Percentiles rank a stretch among this genome's conserved stretches.
Conservation (phyloP, 2,888 invertebrate genomes). For the Drosophila suboccidentalis region DNA sequence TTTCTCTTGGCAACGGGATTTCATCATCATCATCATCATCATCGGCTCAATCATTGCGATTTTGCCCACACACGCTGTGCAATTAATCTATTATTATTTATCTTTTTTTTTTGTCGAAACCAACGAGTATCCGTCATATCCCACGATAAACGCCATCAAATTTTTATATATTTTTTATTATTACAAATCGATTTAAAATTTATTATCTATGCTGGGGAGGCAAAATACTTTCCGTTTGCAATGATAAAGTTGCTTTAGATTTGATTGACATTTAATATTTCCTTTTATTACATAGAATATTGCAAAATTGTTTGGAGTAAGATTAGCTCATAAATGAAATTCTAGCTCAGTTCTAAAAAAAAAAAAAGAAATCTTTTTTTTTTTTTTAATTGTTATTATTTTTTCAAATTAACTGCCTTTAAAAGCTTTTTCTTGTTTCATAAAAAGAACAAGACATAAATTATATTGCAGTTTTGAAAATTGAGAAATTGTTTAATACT, state of each 20-base stretch:
- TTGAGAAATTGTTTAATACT: too few species aligned
- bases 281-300: too few species aligned
- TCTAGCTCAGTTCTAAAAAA: not conserved
- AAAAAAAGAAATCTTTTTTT: too few species aligned
- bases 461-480: too few species aligned
- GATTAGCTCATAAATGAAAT: not conserved
- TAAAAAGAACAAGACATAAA: too few species aligned
- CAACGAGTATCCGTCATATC: slow-evolving; percentile 3
- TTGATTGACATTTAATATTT: slow-evolving; percentile 1
- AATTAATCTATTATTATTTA: slow-evolving; percentile 18
- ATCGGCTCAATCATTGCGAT: slow-evolving; percentile 1
- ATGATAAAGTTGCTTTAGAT: not conserved
- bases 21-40: slow-evolving; percentile 38
- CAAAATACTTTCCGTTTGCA: not conserved
- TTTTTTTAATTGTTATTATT: too few species aligned
- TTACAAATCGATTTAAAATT: slow-evolving; percentile 21
- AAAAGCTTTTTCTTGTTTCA: too few species aligned
- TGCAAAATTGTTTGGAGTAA: too few species aligned
- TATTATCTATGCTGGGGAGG: not conserved
- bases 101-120: not conserved
- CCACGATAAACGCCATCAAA: not conserved
- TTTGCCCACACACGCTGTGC: slow-evolving; percentile 11
- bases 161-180: not conserved
- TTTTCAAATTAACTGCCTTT: too few species aligned
- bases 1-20: slow-evolving; percentile 59